Evolutionary conservation across 2,113 vertebrate species (phyloP), one percentile per base, ranked within the genome.

Genomic region (Leptobrachium leishanense): DNA sequence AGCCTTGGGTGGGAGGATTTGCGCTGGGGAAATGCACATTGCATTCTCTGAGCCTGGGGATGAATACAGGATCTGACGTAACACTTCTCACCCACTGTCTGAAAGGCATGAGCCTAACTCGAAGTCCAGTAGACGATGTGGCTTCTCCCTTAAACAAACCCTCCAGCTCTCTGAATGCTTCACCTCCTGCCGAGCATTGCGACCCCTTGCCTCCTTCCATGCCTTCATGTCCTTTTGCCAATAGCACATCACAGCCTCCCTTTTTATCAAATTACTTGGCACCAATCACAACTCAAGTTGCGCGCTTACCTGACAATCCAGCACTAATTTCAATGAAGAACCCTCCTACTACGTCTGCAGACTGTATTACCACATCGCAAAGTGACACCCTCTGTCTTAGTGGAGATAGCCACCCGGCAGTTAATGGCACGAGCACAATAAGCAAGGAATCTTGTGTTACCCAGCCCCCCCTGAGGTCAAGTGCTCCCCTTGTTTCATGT

Each of bases 21-120:
- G 43, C 2, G 8, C 5, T 15, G 3, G 43, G 64, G 12, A 81
- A 62, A 53, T 81, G 92, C 88, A 72, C 77, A 9, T 2, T 59
- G 11, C 53, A 62, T 68, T 42, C 42, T 40, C 71, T 77, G 13
- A 42, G 55, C 31, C 67, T 67, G 7, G 57, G 7, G 12, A 8
- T 59, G 53, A 62, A 64, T 55, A 66, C 72, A 31, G 78, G 73
- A 5, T 63, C 54, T 13, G 77, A 72, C n/a, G 8, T 79, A 50
- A 53, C 77, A 12, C 78, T 70, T n/a, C 78, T 81, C 3, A 86
- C 68, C 57, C 69, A 54, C 42, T 72, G 55, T 41, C 42, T 84
- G 82, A 31, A 64, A 63, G 70, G 53, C 20, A 57, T 81, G 65
- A 74, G 42, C 43, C 62, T 81, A 68, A 62, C 53, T 57, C 62